phyloP scores from a whole-genome alignment of 2,113 vertebrate species.

The Oophaga pumilio region DNA sequence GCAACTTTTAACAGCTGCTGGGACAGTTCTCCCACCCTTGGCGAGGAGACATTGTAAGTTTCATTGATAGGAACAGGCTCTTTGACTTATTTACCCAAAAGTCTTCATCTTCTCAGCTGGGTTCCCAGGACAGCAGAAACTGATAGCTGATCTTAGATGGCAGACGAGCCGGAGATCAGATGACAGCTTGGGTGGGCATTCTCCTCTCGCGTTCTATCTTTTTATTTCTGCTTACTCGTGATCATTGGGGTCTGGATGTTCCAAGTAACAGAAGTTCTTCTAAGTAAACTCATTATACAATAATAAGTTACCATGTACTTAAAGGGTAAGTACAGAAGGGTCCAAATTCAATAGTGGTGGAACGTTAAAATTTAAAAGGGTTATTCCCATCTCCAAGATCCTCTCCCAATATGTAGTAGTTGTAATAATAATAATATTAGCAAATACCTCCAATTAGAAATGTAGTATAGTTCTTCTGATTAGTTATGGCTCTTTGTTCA shows the following conservation, averaged over 20 bases:
- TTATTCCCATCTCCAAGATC: too few relatives aligned
- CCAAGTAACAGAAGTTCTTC: background rate
- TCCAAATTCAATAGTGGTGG: too few relatives aligned
- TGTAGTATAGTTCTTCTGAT: too few relatives aligned
- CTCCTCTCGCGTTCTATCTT: background rate
- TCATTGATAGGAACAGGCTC: background rate
- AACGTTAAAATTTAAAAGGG: too few relatives aligned
- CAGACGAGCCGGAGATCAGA: constrained; percentile 9
- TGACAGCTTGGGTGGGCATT: background rate
- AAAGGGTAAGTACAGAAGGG: background rate
- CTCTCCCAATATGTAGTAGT: too few relatives aligned
- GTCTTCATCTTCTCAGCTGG: constrained; percentile 14
- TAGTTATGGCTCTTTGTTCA: too few relatives aligned
- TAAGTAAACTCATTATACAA: background rate
- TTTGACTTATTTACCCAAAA: constrained; percentile 29
- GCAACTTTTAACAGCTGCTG: constrained; percentile 31
- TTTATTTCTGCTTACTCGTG: constrained; percentile 15
- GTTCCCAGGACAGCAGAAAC: constrained; percentile 8
- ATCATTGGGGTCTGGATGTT: background rate
- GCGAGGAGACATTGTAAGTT: background rate
- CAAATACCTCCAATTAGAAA: too few relatives aligned
- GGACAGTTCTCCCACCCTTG: background rate
- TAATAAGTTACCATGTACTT: background rate
- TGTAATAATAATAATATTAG: too few relatives aligned
- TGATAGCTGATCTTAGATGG: constrained; percentile 2